Evolutionary conservation across 2,113 vertebrate species (phyloP).

Genomic region (Illadopsis cleaveri): DNA sequence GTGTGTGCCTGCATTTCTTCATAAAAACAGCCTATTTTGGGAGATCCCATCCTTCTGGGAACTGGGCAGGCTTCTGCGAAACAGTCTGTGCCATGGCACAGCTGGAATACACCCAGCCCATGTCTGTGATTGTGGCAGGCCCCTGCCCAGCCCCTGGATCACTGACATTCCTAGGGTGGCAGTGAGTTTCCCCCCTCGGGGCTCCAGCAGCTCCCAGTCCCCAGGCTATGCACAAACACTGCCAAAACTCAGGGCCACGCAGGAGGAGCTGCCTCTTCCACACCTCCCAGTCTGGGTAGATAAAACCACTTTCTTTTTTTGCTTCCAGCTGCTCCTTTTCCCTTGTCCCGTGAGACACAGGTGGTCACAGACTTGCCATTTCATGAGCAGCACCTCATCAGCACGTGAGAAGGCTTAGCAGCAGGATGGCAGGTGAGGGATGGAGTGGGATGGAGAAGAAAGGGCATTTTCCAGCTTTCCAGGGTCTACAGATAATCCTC

Average conservation of each 20-base stretch:
- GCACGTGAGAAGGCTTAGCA: neutral
- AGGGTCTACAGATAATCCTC: neutral
- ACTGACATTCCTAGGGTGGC: fast-evolving
- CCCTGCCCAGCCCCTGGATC: fast-evolving
- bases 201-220: neutral
- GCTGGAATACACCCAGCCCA: neutral
- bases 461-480: neutral
- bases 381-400: neutral
- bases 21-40: constrained; percentile 4
- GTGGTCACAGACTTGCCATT: neutral
- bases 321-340: neutral
- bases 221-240: neutral
- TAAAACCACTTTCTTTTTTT: neutral
- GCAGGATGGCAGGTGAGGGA: neutral
- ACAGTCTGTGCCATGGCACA: fast-evolving
- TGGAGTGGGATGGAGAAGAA: neutral
- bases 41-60: constrained; percentile 15
- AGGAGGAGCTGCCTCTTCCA: neutral
- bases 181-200: neutral
- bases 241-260: neutral
- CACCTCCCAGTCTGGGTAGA: fast-evolving
- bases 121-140: fast-evolving
- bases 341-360: neutral
- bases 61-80: neutral
- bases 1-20: neutral